Conservation (phyloP, 2,113 vertebrate genomes). For the Acinonyx jubatus region DNA sequence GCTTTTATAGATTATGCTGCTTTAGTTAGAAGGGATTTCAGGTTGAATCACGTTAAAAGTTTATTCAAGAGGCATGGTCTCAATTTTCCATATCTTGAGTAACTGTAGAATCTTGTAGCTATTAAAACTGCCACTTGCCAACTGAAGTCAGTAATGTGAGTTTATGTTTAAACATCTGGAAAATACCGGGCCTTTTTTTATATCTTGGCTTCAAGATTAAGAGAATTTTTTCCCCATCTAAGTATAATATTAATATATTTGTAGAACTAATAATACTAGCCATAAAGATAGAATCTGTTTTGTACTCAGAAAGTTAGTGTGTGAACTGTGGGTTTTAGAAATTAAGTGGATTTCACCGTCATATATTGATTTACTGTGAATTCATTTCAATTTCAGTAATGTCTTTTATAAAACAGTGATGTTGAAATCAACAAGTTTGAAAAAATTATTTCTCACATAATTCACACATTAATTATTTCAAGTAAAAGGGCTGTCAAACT, state of each 20-base stretch:
- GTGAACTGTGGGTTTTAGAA: constrained; percentile 22
- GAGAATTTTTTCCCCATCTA: neutral
- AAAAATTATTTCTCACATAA: constrained; percentile 41
- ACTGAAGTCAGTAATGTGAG: neutral
- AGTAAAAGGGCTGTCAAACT: constrained; percentile 44
- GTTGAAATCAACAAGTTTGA: constrained; percentile 61
- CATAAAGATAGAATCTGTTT: constrained; percentile 38
- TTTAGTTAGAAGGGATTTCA: constrained; percentile 6
- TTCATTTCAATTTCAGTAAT: constrained; percentile 77
- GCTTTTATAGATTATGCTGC: neutral
- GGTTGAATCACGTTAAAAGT: neutral
- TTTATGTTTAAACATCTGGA: neutral
- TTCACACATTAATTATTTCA: constrained; percentile 50
- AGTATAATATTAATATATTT: constrained; percentile 13
- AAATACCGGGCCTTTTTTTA: neutral
- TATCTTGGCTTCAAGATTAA: neutral
- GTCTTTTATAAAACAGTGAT: constrained; percentile 80
- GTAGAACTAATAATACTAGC: constrained; percentile 72
- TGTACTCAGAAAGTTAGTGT: neutral
- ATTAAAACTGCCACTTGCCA: neutral
- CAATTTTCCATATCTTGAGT: neutral
- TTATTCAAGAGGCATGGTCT: neutral
- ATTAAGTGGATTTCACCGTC: constrained; percentile 58
- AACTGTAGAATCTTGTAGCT: neutral
- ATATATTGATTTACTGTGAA: constrained; percentile 81